Evolutionary conservation across 2,888 invertebrate species (phyloP).

Genomic region (Oscheius sp.): DNA sequence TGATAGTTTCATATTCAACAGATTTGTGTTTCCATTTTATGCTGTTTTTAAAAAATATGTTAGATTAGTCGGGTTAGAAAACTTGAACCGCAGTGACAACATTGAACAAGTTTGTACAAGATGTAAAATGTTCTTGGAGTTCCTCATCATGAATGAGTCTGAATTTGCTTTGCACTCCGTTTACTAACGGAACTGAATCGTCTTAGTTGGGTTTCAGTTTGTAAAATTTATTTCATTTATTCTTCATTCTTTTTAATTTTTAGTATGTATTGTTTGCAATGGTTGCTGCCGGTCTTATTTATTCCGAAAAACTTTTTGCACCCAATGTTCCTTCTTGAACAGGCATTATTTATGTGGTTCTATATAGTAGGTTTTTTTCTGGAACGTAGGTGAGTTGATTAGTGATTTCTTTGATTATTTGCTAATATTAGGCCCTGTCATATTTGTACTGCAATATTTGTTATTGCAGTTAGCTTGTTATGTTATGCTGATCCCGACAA

Average conservation of each 20-base stretch:
- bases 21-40: too few relatives aligned
- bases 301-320: constrained; percentile 93
- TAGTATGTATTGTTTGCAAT: constrained; percentile 95
- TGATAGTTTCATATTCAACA: too few relatives aligned
- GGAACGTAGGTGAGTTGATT: constrained; percentile 76
- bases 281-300: constrained; percentile 92
- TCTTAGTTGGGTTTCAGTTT: background rate
- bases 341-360: constrained; percentile 93
- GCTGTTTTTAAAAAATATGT: too few relatives aligned
- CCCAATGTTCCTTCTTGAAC: constrained; percentile 90
- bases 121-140: too few relatives aligned
- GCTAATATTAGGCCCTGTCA: constrained; percentile 85
- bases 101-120: too few relatives aligned
- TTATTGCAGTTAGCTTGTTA: constrained; percentile 88
- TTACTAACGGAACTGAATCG: background rate
- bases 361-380: constrained; percentile 96
- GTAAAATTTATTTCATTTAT: background rate
- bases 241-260: background rate
- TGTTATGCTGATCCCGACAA: constrained; percentile 95
- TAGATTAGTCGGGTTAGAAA: too few relatives aligned
- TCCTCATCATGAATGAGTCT: too few relatives aligned
- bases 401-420: background rate
- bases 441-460: constrained; percentile 92
- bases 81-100: too few relatives aligned
- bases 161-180: background rate